phyloP scores from a whole-genome alignment of 1,140 invertebrate species.

The Mylabris phalerata region DNA sequence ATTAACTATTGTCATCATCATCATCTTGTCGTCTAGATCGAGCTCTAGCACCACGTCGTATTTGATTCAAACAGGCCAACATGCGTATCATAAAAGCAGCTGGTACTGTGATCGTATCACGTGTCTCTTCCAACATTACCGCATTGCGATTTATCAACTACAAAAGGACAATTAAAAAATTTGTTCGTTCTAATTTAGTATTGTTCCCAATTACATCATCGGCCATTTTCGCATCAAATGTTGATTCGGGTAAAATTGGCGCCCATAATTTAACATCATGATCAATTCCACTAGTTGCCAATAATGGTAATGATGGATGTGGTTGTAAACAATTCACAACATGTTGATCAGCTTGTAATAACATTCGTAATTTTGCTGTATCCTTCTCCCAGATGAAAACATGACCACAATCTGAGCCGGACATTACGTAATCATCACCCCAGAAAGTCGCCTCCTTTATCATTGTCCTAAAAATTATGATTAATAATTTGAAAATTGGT shows the following conservation, averaged over 20 bases:
- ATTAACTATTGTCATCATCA: constrained; percentile 5
- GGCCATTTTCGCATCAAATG: constrained; percentile 61
- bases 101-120: constrained; percentile 83
- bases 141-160: constrained; percentile 78
- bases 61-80: constrained; percentile 71
- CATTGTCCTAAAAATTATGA: constrained; percentile 57
- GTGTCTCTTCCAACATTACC: constrained; percentile 81
- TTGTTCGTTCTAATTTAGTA: too few species aligned
- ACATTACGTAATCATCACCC: constrained; percentile 76
- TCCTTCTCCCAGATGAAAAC: constrained; percentile 64
- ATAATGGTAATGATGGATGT: constrained; percentile 71
- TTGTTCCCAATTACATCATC: constrained; percentile 52
- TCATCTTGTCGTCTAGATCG: constrained; percentile 18
- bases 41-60: constrained; percentile 49
- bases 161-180: constrained; percentile 31
- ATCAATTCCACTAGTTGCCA: constrained; percentile 85
- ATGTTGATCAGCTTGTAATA: constrained; percentile 76
- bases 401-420: constrained; percentile 81
- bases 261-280: constrained; percentile 86
- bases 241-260: constrained; percentile 52
- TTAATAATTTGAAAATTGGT: too few species aligned
- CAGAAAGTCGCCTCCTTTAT: constrained; percentile 89
- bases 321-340: constrained; percentile 85
- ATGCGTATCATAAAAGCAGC: constrained; percentile 84
- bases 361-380: constrained; percentile 63